A percentile compares a stretch with the other conserved stretches of the same genome.
These are phyloP conservation scores for Porites rus DNA, from an alignment of 92 coral and sea anemone genomes.

Conservation along the genomic window DNA sequence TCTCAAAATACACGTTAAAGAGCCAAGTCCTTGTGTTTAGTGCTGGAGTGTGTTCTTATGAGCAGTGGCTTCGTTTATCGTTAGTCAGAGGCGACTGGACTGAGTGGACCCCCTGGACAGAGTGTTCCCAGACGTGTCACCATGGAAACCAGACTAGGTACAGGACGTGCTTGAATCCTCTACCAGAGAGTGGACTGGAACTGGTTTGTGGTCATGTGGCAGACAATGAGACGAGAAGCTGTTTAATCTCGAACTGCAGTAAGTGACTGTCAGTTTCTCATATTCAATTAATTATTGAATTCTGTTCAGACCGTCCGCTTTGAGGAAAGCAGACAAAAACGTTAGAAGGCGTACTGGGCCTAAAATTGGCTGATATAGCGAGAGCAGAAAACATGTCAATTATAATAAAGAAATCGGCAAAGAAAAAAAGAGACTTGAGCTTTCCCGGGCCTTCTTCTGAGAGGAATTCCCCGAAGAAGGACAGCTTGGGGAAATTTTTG, in stretches of 20 bases:
- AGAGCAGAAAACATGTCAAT: no score
- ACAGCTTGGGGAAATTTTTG: no score
- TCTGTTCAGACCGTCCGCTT: not conserved
- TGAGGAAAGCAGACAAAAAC: no score
- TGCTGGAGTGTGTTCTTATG: not conserved
- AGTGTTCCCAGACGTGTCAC: conserved; percentile 55
- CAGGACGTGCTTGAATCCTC: conserved; percentile 63
- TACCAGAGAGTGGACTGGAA: conserved; percentile 40
- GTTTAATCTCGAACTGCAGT: conserved; percentile 64
- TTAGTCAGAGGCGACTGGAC: conserved; percentile 70
- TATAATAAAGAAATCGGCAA: no score
- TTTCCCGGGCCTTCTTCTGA: no score
- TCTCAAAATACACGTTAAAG: not conserved
- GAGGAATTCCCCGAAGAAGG: no score
- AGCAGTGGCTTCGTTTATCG: conserved; percentile 37
- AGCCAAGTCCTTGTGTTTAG: not conserved
- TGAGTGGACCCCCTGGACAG: conserved; percentile 68
- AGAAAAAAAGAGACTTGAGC: no score
- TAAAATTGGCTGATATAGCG: no score
- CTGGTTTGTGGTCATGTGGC: conserved; percentile 36
- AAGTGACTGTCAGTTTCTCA: conserved; percentile 15
- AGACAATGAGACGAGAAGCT: conserved; percentile 41
- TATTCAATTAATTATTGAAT: not conserved
- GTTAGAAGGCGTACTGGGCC: not conserved
- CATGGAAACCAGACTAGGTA: conserved; percentile 70